Base-by-base conservation (phyloP, 2,113 vertebrate genomes). In the Cynocephalus volans region DNA sequence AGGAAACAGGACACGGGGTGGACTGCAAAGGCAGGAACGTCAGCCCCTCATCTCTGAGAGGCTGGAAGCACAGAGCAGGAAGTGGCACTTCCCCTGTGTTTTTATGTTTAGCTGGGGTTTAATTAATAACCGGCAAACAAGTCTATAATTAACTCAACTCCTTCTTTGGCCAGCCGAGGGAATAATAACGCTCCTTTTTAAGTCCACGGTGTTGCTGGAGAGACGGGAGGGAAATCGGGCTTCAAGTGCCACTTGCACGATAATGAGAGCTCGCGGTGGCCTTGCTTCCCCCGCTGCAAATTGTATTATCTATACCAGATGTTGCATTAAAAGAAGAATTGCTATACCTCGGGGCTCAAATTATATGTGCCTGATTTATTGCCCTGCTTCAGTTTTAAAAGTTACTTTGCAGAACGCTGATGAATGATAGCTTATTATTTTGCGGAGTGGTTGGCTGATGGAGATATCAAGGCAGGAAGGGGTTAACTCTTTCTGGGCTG, bases 301-400 rank as follows among this genome's bases (percentile, higher is more conserved):
- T 89, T 95, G 80, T 69, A 64, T 96, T 98, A 98, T 98, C 97
- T 98, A 89, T 87, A 98, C 98, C 98, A 98, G 98, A 99, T 99
- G 98, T 98, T 98, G 97, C 97, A 96, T 92, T 97, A 94, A 98
- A 95, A 77, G 86, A 98, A 98, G 97, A 98, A 98, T 98, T 98
- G 98, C 96, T 98, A 88, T 97, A 97, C 98, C 98, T 98, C 96
- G 67, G 97, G 97, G 96, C 90, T 97, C 98, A 97, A 97, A 97
- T 96, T 88, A 96, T 98, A 88, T 89, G 87, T 96, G 97, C 88
- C 93, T 98, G 97, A 98, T 98, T 98, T 98, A 98, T 95, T 97
- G 81, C 97, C 95, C 7, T 0, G 92, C 94, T 73, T 97, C 81
- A 97, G 92, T 96, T 95, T 96, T 97, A 98, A 98, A 94, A 95